These are phyloP conservation scores for Papilio aristodemus DNA, from an alignment of 1,140 invertebrate genomes.

Conservation along the genomic window DNA sequence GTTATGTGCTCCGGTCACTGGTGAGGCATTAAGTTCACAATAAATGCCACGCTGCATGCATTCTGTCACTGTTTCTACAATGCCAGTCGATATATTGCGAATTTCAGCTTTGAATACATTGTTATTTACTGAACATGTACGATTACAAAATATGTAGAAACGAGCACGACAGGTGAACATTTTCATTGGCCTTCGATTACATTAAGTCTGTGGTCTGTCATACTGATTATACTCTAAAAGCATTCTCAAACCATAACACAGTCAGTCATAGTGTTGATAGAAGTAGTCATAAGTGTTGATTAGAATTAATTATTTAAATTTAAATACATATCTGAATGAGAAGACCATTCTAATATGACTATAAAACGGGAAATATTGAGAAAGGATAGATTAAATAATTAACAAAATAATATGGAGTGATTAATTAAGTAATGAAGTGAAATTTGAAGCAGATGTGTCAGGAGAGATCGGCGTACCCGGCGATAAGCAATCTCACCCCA, in stretches of 20 bases:
- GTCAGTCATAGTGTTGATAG: no score
- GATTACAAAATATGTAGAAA: no score
- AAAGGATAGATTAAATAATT: neutral
- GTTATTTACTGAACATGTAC: neutral
- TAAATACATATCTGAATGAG: neutral
- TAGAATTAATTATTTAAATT: no score
- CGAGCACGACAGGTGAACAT: no score
- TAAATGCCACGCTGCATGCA: conserved; percentile 11
- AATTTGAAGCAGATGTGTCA: conserved; percentile 51
- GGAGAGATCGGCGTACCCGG: conserved; percentile 61
- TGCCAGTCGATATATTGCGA: neutral
- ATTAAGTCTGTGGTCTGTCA: no score
- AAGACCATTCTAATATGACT: neutral
- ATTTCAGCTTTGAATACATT: neutral
- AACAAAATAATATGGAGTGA: conserved; percentile 9
- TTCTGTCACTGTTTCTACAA: conserved; percentile 9
- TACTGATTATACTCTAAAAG: no score
- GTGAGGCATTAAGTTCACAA: conserved; percentile 12
- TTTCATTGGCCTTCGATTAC: no score
- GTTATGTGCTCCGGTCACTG: conserved; percentile 18
- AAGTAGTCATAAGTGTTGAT: no score
- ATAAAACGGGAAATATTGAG: neutral
- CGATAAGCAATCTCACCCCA: conserved; percentile 75
- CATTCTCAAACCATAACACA: no score
- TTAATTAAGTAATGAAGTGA: conserved; percentile 25